These are phyloP conservation scores for Biston stratarius DNA, from an alignment of 2,888 invertebrate species.

Conservation along the genomic window DNA sequence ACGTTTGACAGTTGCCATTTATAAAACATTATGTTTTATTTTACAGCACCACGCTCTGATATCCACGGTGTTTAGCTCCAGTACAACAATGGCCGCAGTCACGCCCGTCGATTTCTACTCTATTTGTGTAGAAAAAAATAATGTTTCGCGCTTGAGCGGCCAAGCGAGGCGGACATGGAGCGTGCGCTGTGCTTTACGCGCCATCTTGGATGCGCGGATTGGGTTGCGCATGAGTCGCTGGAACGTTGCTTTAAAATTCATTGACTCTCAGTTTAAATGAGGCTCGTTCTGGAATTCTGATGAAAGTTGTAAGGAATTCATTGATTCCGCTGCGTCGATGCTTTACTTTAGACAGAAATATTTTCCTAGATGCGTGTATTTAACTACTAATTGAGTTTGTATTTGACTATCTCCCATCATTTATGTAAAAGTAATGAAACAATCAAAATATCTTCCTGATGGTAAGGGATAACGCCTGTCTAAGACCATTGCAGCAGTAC, in stretches of 20 bases:
- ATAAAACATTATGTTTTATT: slow-evolving; percentile 56
- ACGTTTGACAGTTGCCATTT: slow-evolving; percentile 44
- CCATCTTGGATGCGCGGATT: slow-evolving; percentile 82
- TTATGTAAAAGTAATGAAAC: too few relatives aligned
- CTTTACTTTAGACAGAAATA: neutral
- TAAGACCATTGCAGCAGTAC: too few relatives aligned
- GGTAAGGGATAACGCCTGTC: too few relatives aligned
- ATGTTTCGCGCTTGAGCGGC: slow-evolving; percentile 70
- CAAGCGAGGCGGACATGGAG: slow-evolving; percentile 81
- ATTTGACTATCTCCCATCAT: too few relatives aligned
- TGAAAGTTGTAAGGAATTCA: slow-evolving; percentile 27
- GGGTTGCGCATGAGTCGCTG: slow-evolving; percentile 72
- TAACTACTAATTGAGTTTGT: too few relatives aligned
- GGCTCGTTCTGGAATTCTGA: slow-evolving; percentile 34
- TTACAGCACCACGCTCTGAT: slow-evolving; percentile 82
- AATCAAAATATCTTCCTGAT: too few relatives aligned
- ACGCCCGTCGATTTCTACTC: slow-evolving; percentile 81
- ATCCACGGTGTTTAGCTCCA: slow-evolving; percentile 77
- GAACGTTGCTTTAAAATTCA: slow-evolving; percentile 53
- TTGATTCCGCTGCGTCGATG: slow-evolving; percentile 3
- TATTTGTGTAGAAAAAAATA: slow-evolving; percentile 83
- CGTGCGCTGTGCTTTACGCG: slow-evolving; percentile 79
- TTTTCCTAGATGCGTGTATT: neutral
- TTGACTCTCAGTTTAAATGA: slow-evolving; percentile 49
- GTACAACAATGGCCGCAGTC: slow-evolving; percentile 81